A percentile compares a stretch with the other conserved stretches of the same genome.
Conservation (phyloP, 2,888 invertebrate species). For the Drosophila paucipuncta region DNA sequence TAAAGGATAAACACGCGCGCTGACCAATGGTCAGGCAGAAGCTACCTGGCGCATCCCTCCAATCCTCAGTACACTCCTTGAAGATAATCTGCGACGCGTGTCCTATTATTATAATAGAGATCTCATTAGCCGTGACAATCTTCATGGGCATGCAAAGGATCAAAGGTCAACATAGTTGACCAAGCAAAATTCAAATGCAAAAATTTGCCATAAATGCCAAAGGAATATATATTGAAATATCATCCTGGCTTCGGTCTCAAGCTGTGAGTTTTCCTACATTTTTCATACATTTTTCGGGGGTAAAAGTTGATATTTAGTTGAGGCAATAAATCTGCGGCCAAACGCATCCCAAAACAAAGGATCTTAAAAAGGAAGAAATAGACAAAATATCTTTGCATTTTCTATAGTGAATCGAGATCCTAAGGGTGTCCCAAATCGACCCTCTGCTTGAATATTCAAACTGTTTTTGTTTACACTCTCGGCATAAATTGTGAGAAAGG, state of each 20-base stretch:
- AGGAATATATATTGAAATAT: slow-evolving; percentile 59
- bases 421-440: slow-evolving; percentile 37
- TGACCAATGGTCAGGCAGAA: slow-evolving; percentile 69
- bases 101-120: slow-evolving; percentile 42
- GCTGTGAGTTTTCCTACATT: not conserved
- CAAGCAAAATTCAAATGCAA: slow-evolving; percentile 32
- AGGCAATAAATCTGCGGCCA: slow-evolving; percentile 77
- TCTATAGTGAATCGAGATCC: slow-evolving; percentile 11
- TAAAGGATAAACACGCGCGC: slow-evolving; percentile 38
- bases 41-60: slow-evolving; percentile 41
- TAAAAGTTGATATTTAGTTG: slow-evolving; percentile 50
- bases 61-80: slow-evolving; percentile 16
- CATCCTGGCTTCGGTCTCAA: slow-evolving; percentile 14
- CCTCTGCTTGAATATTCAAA: slow-evolving; percentile 53
- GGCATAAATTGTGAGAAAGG: slow-evolving; percentile 53
- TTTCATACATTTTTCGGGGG: slow-evolving; percentile 35
- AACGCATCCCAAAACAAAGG: slow-evolving; percentile 59
- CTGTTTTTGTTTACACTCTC: slow-evolving; percentile 49
- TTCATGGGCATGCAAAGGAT: slow-evolving; percentile 14
- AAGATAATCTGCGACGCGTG: slow-evolving; percentile 62
- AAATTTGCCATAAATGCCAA: slow-evolving; percentile 40
- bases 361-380: slow-evolving; percentile 52
- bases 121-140: slow-evolving; percentile 57
- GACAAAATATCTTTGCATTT: slow-evolving; percentile 51
- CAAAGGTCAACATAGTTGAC: slow-evolving; percentile 57